phyloP scores from a whole-genome alignment of 2,888 invertebrate species.

The Ophion ventricosus region DNA sequence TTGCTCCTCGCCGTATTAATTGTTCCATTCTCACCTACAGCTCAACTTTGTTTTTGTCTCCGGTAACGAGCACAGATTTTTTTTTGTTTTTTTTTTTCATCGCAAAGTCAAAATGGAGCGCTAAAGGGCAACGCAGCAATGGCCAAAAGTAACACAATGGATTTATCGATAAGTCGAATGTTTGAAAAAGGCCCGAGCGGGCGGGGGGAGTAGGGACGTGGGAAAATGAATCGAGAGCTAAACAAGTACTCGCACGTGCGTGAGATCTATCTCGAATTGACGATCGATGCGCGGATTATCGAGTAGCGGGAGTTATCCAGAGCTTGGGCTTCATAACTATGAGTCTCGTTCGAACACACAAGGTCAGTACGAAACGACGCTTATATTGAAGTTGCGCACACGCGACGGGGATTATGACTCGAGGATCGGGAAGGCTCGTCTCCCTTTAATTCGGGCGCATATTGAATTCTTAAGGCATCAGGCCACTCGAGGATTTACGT shows the following conservation, averaged over 20 bases:
- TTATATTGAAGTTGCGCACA: background rate
- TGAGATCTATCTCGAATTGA: background rate
- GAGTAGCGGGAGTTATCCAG: background rate
- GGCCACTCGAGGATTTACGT: no score
- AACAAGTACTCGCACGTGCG: background rate
- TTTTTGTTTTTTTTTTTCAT: no score
- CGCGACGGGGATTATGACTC: background rate
- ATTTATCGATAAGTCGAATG: background rate
- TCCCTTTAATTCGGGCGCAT: background rate
- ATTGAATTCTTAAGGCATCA: no score
- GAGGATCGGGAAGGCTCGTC: background rate
- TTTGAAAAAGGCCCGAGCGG: background rate
- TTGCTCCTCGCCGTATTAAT: background rate
- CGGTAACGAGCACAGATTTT: background rate
- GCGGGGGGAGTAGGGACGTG: background rate
- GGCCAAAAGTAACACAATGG: background rate
- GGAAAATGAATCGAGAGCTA: background rate
- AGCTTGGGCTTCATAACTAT: background rate
- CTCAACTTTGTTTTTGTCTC: background rate
- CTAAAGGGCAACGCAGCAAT: no score
- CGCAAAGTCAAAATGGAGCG: background rate
- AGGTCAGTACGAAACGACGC: background rate
- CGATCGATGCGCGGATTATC: background rate
- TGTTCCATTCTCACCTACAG: background rate
- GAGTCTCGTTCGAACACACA: background rate